Base-by-base conservation (phyloP, 2,113 vertebrate genomes). In the Dasyprocta punctata region DNA sequence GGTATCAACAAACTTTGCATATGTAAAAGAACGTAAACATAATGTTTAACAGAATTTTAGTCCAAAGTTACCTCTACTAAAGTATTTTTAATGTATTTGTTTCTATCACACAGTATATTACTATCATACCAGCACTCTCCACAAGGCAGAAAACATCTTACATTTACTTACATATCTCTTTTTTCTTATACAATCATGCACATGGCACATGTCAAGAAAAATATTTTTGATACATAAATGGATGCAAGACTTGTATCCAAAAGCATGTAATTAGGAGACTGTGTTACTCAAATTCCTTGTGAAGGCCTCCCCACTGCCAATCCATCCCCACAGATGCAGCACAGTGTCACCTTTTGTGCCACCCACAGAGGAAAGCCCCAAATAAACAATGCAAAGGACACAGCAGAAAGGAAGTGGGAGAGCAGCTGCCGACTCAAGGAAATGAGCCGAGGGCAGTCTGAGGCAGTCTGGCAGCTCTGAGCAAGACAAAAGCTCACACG, bases 11-110 rank as follows among this genome's bases (percentile, higher is more conserved):
- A 52, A 93, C 24, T 81, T 38, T 49, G 49, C 14, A 84, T 77
- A 75, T 58, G 10, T 71, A 81, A 92, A 80, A 83, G 28, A 89
- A 83, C 38, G 10, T 73, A 75, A 95, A 93, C 54, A 83, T n/a
- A 73, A 56, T 36, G 17, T 47, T 92, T 83, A 69, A 58, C 5
- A 67, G 10, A 93, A 49, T 33, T 22, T 87, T 95, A 83, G 86
- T 73, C 44, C n/a, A 83, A 77, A 69, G 75, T 78, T 95, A 88
- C 13, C 91, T 89, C 58, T 58, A 90, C 30, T 38, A 54, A 12
- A 73, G n/a, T 86, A 89, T 85, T 95, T 95, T 93, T 77, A 86
- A 83, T 28, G 11, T 54, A 86, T 89, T 83, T 83, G 30, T 92
- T 80, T 84, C 93, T 89, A 86, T 84, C 28, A 95, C 14, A 49